Percentiles rank a stretch among this genome's conserved stretches.
phyloP scores from a whole-genome alignment of 1,140 invertebrate genomes.

The Subanguina moxae region DNA sequence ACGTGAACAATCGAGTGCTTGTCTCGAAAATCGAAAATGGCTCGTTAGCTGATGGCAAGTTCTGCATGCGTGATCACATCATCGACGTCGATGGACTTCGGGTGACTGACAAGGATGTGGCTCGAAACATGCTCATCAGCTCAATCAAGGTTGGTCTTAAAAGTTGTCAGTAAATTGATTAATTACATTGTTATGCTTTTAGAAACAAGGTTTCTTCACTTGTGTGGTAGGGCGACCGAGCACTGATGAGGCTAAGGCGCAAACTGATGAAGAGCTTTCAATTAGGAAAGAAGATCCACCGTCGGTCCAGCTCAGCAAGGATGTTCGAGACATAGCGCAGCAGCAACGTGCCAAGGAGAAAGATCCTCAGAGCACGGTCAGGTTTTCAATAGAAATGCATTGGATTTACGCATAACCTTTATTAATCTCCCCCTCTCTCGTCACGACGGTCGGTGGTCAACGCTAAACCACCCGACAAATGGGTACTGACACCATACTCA shows the following conservation, averaged over 20 bases:
- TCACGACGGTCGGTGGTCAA: neutral
- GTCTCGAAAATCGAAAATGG: slow-evolving; percentile 33
- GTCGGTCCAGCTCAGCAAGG: slow-evolving; percentile 10
- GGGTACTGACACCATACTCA: too few species aligned
- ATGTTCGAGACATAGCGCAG: slow-evolving; percentile 13
- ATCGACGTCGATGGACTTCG: slow-evolving; percentile 50
- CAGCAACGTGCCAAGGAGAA: slow-evolving; percentile 1
- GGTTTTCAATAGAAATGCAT: too few species aligned
- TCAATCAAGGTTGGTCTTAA: neutral
- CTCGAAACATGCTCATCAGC: slow-evolving; percentile 44
- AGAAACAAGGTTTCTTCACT: slow-evolving; percentile 13
- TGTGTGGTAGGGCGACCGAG: slow-evolving; percentile 5
- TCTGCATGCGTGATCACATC: slow-evolving; percentile 48
- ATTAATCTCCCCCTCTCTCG: too few species aligned
- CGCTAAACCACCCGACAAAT: neutral
- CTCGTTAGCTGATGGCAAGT: slow-evolving; percentile 33
- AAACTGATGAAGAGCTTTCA: slow-evolving; percentile 3
- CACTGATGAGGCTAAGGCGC: slow-evolving; percentile 7
- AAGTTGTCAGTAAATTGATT: too few species aligned
- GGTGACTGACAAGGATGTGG: slow-evolving; percentile 55
- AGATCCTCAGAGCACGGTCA: neutral
- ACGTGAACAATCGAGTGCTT: slow-evolving; percentile 47
- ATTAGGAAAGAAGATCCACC: slow-evolving; percentile 7
- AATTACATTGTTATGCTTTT: neutral
- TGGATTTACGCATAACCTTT: too few species aligned